Evolutionary conservation across 2,797 vertebrate species (phyloP), one percentile per base, ranked within the genome.

Genomic region (Falco peregrinus): DNA sequence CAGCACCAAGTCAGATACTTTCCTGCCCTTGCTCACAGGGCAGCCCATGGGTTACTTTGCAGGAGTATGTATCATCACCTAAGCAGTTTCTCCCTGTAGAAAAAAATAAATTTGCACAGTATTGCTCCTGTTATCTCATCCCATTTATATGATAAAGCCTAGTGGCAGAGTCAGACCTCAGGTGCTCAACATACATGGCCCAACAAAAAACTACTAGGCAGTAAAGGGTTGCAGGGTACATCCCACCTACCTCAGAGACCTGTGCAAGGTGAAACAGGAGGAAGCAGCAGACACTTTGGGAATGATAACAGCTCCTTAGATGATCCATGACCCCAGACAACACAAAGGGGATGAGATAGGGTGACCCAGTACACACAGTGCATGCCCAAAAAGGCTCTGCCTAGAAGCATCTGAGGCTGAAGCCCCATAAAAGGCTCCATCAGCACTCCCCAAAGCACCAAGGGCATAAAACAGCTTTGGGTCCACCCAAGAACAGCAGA

Each of bases 391-490:
- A 16, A 65, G 10, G 2, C 5, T 47, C 33, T 47, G 4, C 14
- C 59, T 5, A 1, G 45, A 60, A 82, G 45, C 13, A 73, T 2
- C 39, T 39, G 50, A 33, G 22, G 6, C 22, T 31, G 12, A 1
- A 4, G 29, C 18, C 29, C 70, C 33, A 7, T 3, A 48, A 70
- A 70, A 79, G 10, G 10, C 21, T 57, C 47, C 37, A 39, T 37
- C 26, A 43, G 14, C 8, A 2, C 5, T 24, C 18, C 16, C 35
- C 14, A 24, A 21, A 3, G 6, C 24, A 65, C 2, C 8, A 43
- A 29, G 2, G 2, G 8, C 28, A 26, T 0, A 0, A 59, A 61
- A 1, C 13, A 87, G 7, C 26, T 53, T n/a, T 0, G 0, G 7
- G 1, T 31, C 18, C 12, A 16, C 3, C 7, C 61, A 54, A 21